These are phyloP conservation scores for Orgyia antiqua DNA, from an alignment of 2,888 invertebrate species.

Conservation along the genomic window DNA sequence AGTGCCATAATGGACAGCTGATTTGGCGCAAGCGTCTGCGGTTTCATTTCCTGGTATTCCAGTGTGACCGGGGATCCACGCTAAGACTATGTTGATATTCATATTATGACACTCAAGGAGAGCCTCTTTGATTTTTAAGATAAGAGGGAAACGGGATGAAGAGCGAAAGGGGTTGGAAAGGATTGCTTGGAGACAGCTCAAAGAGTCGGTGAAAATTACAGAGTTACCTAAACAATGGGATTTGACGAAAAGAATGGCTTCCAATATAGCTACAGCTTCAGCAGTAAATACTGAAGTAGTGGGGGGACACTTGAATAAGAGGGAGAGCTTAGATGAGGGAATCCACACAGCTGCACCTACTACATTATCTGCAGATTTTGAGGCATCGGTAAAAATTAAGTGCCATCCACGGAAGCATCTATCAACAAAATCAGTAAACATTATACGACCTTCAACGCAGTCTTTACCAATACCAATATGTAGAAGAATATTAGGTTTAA, in stretches of 20 bases:
- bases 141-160: neutral
- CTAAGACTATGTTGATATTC: neutral
- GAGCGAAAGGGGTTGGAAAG: neutral
- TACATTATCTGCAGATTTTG: no score
- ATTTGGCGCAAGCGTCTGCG: neutral
- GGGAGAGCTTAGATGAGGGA: no score
- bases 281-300: no score
- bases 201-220: neutral
- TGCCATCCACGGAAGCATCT: neutral
- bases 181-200: neutral
- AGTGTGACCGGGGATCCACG: no score
- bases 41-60: neutral
- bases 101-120: neutral
- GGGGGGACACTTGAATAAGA: no score
- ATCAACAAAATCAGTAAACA: neutral
- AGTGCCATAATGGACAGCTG: neutral
- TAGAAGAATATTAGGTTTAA: neutral
- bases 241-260: neutral
- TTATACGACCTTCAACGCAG: no score
- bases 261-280: neutral
- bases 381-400: neutral
- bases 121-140: neutral
- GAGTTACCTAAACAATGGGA: neutral
- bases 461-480: no score
- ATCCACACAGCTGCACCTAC: no score